These are phyloP conservation scores for Triops cancriformis DNA, from an alignment of 1,140 invertebrate species.

Conservation along the genomic window DNA sequence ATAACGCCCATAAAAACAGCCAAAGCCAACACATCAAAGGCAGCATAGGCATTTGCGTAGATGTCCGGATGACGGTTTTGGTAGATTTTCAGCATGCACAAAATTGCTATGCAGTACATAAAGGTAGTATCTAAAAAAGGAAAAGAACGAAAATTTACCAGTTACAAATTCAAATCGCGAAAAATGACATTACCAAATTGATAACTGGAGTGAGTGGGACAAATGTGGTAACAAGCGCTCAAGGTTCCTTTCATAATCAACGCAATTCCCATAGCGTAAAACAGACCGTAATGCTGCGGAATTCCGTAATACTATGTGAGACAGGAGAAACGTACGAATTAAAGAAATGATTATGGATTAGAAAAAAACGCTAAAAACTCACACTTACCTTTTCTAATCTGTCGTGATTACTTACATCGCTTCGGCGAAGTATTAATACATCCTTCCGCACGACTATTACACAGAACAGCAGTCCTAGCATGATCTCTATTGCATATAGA, in stretches of 20 bases:
- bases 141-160: slow-evolving; percentile 27
- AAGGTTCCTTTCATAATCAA: slow-evolving; percentile 80
- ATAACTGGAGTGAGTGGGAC: slow-evolving; percentile 81
- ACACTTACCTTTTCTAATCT: too few species aligned
- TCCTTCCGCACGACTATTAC: slow-evolving; percentile 36
- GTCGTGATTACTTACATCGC: slow-evolving; percentile 14
- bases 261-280: too few species aligned
- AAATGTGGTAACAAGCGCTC: slow-evolving; percentile 80
- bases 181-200: too few species aligned
- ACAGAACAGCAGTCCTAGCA: slow-evolving; percentile 59
- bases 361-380: slow-evolving; percentile 33
- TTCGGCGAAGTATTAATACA: slow-evolving; percentile 23
- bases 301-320: too few species aligned
- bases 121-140: too few species aligned
- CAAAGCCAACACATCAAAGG: slow-evolving; percentile 70
- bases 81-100: too few species aligned
- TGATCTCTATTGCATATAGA: too few species aligned
- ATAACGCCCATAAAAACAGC: too few species aligned
- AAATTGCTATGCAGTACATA: too few species aligned
- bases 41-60: slow-evolving; percentile 70
- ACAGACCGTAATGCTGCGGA: too few species aligned
- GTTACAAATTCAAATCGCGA: slow-evolving; percentile 86
- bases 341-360: neutral
- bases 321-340: slow-evolving; percentile 25
- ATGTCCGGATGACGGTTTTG: slow-evolving; percentile 90